Evolutionary conservation across 2,888 invertebrate species (phyloP).

Genomic region (Sminthurides aquaticus): DNA sequence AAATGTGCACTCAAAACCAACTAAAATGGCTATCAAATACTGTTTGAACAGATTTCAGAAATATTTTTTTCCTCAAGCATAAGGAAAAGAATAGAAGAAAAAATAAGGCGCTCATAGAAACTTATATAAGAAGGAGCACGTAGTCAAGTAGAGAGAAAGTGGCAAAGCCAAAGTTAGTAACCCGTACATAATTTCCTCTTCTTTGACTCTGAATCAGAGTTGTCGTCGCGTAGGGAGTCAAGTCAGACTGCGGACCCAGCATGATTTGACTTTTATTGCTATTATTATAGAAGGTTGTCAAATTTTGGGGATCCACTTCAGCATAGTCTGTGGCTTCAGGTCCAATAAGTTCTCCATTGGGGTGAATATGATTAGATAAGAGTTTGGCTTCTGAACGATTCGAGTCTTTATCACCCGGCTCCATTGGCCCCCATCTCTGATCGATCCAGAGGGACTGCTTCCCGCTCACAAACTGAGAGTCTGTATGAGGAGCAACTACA

Average conservation of each 20-base stretch:
- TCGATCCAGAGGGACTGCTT: slow-evolving; percentile 65
- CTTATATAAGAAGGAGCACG: not conserved
- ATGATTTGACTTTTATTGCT: slow-evolving; percentile 37
- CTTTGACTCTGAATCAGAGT: slow-evolving; percentile 53
- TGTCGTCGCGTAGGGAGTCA: slow-evolving; percentile 69
- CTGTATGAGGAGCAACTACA: slow-evolving; percentile 41
- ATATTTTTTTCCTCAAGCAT: slow-evolving; percentile 3
- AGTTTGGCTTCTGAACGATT: slow-evolving; percentile 52
- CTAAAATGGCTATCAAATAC: not conserved
- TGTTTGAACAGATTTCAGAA: not conserved
- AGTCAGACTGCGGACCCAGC: slow-evolving; percentile 56
- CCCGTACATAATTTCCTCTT: slow-evolving; percentile 43
- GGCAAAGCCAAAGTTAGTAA: slow-evolving; percentile 13
- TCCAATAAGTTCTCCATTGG: slow-evolving; percentile 47
- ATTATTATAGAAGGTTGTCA: slow-evolving; percentile 63
- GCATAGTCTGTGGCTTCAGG: slow-evolving; percentile 55
- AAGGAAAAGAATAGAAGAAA: not conserved
- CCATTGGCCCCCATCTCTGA: slow-evolving; percentile 58
- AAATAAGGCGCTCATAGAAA: not conserved
- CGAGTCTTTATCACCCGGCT: slow-evolving; percentile 56
- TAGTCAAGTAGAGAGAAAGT: not conserved
- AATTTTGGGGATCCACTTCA: slow-evolving; percentile 56
- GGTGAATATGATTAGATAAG: slow-evolving; percentile 49
- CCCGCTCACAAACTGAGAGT: slow-evolving; percentile 46
- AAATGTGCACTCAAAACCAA: not conserved